These are phyloP conservation scores for Panulirus ornatus DNA, from an alignment of 1,140 invertebrate genomes.

Conservation along the genomic window DNA sequence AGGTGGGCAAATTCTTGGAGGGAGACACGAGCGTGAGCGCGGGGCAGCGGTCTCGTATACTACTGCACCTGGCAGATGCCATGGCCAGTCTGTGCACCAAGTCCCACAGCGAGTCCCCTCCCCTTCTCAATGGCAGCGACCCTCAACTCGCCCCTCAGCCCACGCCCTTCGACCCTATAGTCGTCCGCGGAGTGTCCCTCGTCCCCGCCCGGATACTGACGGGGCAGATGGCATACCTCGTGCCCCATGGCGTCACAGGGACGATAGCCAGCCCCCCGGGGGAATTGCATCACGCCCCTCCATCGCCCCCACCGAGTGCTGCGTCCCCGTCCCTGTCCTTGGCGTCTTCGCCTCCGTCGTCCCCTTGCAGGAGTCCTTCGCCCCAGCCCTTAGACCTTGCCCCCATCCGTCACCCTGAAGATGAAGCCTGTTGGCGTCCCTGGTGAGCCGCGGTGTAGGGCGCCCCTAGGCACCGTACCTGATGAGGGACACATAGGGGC, in stretches of 20 bases:
- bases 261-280: not conserved
- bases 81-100: constrained; percentile 28
- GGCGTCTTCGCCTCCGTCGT: constrained; percentile 36
- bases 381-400: constrained; percentile 63
- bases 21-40: constrained; percentile 31
- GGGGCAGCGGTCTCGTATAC: constrained; percentile 44
- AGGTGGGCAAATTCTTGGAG: constrained; percentile 59
- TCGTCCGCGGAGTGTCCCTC: constrained; percentile 84
- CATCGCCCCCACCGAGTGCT: constrained; percentile 50
- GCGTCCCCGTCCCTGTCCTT: constrained; percentile 47
- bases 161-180: constrained; percentile 78
- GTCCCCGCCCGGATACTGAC: constrained; percentile 76
- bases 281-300: constrained; percentile 54
- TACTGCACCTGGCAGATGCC: constrained; percentile 43
- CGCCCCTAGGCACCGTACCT: not conserved
- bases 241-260: constrained; percentile 48
- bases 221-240: constrained; percentile 40
- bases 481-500: no score
- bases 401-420: constrained; percentile 51
- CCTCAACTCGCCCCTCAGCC: constrained; percentile 7
- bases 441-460: constrained; percentile 8
- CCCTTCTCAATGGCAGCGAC: constrained; percentile 79
- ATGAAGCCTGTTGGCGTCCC: constrained; percentile 62
- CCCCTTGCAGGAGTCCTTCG: constrained; percentile 59
- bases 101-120: not conserved